Evolutionary conservation across 2,113 vertebrate species (phyloP).

Genomic region (Nerophis lumbriciformis): DNA sequence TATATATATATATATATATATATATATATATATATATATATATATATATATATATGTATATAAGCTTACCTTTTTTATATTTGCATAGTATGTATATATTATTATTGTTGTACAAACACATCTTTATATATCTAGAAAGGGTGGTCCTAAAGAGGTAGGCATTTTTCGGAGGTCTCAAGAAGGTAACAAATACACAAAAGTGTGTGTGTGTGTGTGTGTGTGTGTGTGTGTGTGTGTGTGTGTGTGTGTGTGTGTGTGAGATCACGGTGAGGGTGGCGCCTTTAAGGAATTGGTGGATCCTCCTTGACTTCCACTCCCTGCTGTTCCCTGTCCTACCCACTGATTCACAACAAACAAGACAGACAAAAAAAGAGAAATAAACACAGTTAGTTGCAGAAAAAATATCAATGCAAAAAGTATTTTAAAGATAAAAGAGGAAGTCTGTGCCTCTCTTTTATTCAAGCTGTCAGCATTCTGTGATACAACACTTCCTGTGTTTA

Average conservation of each 20-base stretch:
- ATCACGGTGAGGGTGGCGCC: constrained; percentile 64
- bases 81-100: too few relatives aligned
- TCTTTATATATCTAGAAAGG: too few relatives aligned
- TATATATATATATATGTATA: too few relatives aligned
- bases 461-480: not conserved
- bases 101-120: too few relatives aligned
- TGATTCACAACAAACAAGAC: constrained; percentile 20
- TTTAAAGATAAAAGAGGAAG: not conserved
- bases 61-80: too few relatives aligned
- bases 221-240: not conserved
- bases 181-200: not conserved
- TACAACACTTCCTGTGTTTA: too few relatives aligned
- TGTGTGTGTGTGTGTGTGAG: not conserved
- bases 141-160: too few relatives aligned
- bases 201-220: constrained; percentile 5
- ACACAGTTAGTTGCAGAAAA: not conserved
- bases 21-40: too few relatives aligned
- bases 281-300: constrained; percentile 70
- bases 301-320: constrained; percentile 59
- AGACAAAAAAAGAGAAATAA: not conserved
- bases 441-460: not conserved
- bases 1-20: too few relatives aligned
- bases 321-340: constrained; percentile 58
- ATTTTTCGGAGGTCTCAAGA: too few relatives aligned
- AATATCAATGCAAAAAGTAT: not conserved